Percentiles rank a stretch among this genome's conserved stretches.
These are phyloP conservation scores for Zosterops lateralis DNA, from an alignment of 2,113 vertebrate genomes.

Conservation along the genomic window DNA sequence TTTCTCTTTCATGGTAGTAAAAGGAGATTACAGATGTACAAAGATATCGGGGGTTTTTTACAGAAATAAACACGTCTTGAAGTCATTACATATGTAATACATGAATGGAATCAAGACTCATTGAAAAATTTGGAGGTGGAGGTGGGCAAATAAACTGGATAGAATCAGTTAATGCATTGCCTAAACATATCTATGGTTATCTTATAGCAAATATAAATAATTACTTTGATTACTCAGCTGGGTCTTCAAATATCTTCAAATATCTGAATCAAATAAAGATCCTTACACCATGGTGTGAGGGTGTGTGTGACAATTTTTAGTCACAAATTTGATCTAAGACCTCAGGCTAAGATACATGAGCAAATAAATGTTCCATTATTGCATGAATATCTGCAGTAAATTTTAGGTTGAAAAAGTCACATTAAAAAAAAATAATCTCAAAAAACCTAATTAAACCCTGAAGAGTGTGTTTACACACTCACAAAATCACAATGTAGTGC, in stretches of 20 bases:
- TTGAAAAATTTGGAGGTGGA: neutral
- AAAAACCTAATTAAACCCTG: accelerated
- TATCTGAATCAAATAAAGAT: neutral
- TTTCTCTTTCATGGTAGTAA: neutral
- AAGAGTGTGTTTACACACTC: neutral
- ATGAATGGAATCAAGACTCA: neutral
- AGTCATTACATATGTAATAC: neutral
- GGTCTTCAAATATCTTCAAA: neutral
- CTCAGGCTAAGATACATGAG: neutral
- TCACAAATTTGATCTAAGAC: neutral
- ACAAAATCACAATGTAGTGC: neutral
- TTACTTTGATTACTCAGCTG: neutral
- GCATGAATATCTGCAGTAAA: neutral
- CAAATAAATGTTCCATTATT: neutral
- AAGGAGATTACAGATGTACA: neutral
- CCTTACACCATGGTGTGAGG: accelerated
- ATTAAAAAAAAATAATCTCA: neutral
- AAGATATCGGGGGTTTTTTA: neutral
- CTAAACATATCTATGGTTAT: neutral
- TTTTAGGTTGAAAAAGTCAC: neutral
- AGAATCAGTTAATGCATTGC: neutral
- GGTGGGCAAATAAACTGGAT: accelerated
- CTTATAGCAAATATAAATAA: neutral
- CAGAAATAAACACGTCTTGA: neutral
- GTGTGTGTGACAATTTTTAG: neutral